A percentile compares a stretch with the other conserved stretches of the same genome.
These are phyloP conservation scores for Tonatia bakeri DNA, from an alignment of 2,113 vertebrate species.

Conservation along the genomic window DNA sequence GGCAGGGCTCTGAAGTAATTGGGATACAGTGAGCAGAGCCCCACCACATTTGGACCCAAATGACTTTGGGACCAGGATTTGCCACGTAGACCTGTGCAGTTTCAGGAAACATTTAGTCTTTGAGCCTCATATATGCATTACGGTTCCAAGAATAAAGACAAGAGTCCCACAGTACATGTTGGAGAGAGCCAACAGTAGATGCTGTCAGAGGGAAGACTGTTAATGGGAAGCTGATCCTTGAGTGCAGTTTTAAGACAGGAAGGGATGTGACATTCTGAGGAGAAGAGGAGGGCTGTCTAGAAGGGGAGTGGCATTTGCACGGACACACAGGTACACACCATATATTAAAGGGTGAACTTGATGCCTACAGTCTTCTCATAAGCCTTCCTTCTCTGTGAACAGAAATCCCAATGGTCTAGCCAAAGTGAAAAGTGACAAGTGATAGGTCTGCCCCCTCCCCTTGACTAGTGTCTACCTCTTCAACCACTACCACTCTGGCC, in stretches of 20 bases:
- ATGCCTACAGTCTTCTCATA: background rate
- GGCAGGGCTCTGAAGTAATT: background rate
- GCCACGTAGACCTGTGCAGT: background rate
- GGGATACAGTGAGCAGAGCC: background rate
- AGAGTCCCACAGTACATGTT: background rate
- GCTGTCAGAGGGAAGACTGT: background rate
- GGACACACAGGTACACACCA: background rate
- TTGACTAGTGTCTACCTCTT: constrained; percentile 82
- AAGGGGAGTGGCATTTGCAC: background rate
- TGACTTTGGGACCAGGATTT: background rate
- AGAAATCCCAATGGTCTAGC: constrained; percentile 89
- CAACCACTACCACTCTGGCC: background rate
- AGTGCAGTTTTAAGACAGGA: background rate
- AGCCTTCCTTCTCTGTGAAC: constrained; percentile 67
- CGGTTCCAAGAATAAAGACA: background rate
- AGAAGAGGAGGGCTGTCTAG: background rate
- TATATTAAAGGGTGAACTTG: background rate
- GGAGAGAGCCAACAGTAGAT: background rate
- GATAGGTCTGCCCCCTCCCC: constrained; percentile 85
- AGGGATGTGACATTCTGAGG: background rate
- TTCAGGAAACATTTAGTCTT: background rate
- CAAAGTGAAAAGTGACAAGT: constrained; percentile 87
- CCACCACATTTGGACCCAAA: background rate
- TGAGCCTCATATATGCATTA: background rate
- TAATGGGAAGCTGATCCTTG: background rate